Conservation (phyloP, 2,113 vertebrate species). For the Cacatua alba region DNA sequence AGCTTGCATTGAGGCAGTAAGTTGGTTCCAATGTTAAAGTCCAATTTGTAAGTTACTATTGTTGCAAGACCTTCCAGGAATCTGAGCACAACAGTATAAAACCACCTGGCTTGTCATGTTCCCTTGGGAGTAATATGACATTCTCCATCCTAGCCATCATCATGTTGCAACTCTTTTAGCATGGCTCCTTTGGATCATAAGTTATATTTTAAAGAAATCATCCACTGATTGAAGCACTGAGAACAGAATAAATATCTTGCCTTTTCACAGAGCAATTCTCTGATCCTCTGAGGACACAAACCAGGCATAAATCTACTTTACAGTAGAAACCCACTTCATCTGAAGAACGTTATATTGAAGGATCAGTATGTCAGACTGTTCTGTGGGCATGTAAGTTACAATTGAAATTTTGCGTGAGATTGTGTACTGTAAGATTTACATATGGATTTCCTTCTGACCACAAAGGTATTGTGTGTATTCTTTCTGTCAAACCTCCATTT, state of each 20-base stretch:
- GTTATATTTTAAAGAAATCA: neutral
- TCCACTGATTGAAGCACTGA: neutral
- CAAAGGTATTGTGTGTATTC: neutral
- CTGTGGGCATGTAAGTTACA: neutral
- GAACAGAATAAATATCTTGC: neutral
- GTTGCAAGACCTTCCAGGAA: neutral
- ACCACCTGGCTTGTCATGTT: neutral
- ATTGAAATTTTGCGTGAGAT: neutral
- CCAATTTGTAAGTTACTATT: neutral
- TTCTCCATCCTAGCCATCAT: neutral
- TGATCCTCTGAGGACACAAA: neutral
- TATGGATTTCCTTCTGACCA: neutral
- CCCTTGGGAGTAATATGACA: neutral
- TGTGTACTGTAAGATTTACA: neutral
- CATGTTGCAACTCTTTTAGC: neutral
- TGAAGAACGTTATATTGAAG: neutral
- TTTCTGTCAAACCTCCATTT: neutral
- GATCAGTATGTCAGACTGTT: neutral
- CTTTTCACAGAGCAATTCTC: neutral
- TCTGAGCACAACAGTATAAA: neutral
- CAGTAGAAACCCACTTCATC: neutral
- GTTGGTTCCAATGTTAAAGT: neutral
- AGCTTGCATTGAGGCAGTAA: neutral
- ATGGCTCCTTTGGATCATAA: neutral
- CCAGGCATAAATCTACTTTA: neutral